These are phyloP conservation scores for Chloromyia formosa DNA, from an alignment of 2,888 invertebrate species.

Conservation along the genomic window DNA sequence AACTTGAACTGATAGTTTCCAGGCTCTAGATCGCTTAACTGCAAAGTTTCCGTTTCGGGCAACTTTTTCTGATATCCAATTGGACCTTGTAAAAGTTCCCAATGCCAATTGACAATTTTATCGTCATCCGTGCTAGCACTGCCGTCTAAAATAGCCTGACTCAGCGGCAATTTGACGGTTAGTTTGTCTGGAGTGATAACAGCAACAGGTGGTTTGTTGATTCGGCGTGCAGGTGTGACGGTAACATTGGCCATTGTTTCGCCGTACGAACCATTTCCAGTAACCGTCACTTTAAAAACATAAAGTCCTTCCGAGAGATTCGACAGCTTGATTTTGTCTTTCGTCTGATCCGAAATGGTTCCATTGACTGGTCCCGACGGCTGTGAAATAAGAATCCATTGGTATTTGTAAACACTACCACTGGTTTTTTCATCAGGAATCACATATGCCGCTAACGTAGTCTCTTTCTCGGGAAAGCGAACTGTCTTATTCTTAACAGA, in stretches of 20 bases:
- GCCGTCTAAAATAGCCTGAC: conserved; percentile 89
- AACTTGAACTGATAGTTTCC: conserved; percentile 91
- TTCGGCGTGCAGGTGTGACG: conserved; percentile 83
- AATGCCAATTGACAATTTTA: conserved; percentile 86
- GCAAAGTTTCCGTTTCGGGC: conserved; percentile 82
- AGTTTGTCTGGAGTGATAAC: conserved; percentile 87
- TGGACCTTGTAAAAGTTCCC: conserved; percentile 91
- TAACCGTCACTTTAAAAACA: conserved; percentile 85
- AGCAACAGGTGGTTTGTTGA: conserved; percentile 85
- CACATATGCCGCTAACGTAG: conserved; percentile 82
- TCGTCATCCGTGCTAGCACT: conserved; percentile 84
- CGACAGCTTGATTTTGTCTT: conserved; percentile 81
- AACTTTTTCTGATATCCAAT: conserved; percentile 83
- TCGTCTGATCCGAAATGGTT: conserved; percentile 84
- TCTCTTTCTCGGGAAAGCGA: conserved; percentile 83
- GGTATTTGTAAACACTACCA: conserved; percentile 82
- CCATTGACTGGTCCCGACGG: conserved; percentile 81
- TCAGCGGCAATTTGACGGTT: conserved; percentile 88
- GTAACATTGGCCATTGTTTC: conserved; percentile 90
- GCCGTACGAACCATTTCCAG: conserved; percentile 79
- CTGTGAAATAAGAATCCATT: conserved; percentile 87
- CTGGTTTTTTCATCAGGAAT: conserved; percentile 78
- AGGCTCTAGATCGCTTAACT: conserved; percentile 84
- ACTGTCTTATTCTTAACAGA: conserved; percentile 82
- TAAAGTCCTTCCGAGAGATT: conserved; percentile 89